Percentiles rank a stretch among this genome's conserved stretches.
Conservation (phyloP, 2,888 invertebrate genomes). For the Trissonchulus latispiculum region DNA sequence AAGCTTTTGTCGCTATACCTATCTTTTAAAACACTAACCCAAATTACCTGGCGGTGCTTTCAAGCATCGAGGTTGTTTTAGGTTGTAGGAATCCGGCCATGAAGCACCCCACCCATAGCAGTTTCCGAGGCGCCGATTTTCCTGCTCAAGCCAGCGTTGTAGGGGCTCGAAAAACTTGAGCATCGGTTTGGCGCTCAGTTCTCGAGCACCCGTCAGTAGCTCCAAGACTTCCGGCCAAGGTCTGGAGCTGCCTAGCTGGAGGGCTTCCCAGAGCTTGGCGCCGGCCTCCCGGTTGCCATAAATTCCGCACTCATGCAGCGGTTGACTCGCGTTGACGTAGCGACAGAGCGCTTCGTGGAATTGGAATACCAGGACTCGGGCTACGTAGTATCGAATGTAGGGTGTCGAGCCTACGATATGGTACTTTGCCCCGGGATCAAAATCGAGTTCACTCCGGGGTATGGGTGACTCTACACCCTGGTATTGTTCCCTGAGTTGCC, state of each 20-base stretch:
- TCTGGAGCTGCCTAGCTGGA: slow-evolving; percentile 24
- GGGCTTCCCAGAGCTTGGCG: not conserved
- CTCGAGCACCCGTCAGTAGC: slow-evolving; percentile 38
- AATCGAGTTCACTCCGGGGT: slow-evolving; percentile 70
- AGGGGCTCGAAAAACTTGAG: slow-evolving; percentile 76
- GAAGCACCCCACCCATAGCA: slow-evolving; percentile 21
- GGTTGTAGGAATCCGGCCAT: not conserved
- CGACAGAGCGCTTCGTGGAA: slow-evolving; percentile 19
- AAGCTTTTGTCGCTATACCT: too few species aligned
- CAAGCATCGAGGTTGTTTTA: slow-evolving; percentile 3
- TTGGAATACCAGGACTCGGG: slow-evolving; percentile 17
- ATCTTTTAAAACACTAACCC: too few species aligned
- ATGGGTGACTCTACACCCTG: slow-evolving; percentile 43
- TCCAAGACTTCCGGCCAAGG: slow-evolving; percentile 24
- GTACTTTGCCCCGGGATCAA: slow-evolving; percentile 84
- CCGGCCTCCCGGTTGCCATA: slow-evolving; percentile 47
- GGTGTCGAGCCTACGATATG: slow-evolving; percentile 80
- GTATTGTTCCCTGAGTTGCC: not conserved
- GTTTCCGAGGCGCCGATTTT: not conserved
- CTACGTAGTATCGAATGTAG: slow-evolving; percentile 43
- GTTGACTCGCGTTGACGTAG: slow-evolving; percentile 53
- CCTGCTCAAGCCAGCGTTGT: slow-evolving; percentile 68
- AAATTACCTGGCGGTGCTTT: too few species aligned
- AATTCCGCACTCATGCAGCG: slow-evolving; percentile 81
- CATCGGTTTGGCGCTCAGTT: slow-evolving; percentile 67